phyloP scores from a whole-genome alignment of 2,113 vertebrate species.

The Sander lucioperca region DNA sequence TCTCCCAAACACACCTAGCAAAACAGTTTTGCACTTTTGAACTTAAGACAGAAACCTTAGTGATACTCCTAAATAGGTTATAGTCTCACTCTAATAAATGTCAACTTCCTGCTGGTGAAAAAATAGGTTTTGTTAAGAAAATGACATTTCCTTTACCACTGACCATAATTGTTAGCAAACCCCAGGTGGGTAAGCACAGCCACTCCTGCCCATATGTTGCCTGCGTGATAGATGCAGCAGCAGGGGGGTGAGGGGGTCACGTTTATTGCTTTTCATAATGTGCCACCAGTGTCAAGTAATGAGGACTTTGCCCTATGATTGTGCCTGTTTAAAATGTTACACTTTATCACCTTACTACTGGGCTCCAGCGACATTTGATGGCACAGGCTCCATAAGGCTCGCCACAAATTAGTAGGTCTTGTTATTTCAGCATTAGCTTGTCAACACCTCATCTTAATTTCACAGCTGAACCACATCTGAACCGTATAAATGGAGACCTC shows the following conservation, averaged over 20 bases:
- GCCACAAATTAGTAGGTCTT: constrained; percentile 69
- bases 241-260: constrained; percentile 27
- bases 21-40: constrained; percentile 27
- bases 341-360: constrained; percentile 73
- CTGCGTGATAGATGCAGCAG: constrained; percentile 66
- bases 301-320: constrained; percentile 73
- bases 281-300: constrained; percentile 69
- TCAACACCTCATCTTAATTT: constrained; percentile 75
- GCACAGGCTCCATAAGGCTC: constrained; percentile 64
- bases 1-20: constrained; percentile 7
- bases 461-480: constrained; percentile 61
- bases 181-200: constrained; percentile 49
- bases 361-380: constrained; percentile 63
- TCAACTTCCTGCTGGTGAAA: constrained; percentile 39
- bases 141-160: constrained; percentile 51
- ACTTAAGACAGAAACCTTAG: constrained; percentile 20
- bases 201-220: constrained; percentile 69
- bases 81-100: constrained; percentile 24
- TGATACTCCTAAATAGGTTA: not conserved
- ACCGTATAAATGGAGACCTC: constrained; percentile 67
- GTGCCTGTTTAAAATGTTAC: constrained; percentile 72
- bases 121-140: constrained; percentile 33
- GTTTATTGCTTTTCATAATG: constrained; percentile 75
- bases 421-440: constrained; percentile 74
- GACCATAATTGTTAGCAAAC: constrained; percentile 66